phyloP scores from a whole-genome alignment of 1,140 invertebrate genomes.

The Drosophila sp. region DNA sequence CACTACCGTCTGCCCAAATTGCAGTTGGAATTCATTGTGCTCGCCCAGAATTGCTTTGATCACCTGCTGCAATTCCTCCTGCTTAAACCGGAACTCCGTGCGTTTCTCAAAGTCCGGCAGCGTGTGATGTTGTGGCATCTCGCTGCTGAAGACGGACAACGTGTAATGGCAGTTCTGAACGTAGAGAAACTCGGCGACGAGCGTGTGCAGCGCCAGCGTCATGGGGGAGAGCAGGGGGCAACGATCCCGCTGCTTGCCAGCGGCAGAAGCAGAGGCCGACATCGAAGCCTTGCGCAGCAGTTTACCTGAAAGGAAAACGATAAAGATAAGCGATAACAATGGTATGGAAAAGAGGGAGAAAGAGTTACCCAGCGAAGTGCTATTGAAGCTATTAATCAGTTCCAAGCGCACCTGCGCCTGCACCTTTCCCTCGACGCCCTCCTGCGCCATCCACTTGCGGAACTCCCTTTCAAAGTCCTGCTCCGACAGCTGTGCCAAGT shows the following conservation, averaged over 20 bases:
- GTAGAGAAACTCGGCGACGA: slow-evolving; percentile 80
- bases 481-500: slow-evolving; percentile 50
- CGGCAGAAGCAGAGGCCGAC: slow-evolving; percentile 4
- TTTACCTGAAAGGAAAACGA: slow-evolving; percentile 35
- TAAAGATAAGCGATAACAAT: not conserved
- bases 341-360: not conserved
- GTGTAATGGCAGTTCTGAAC: slow-evolving; percentile 78
- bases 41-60: slow-evolving; percentile 48
- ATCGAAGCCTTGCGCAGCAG: slow-evolving; percentile 34
- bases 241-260: not conserved
- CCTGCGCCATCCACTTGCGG: slow-evolving; percentile 70
- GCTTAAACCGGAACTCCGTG: slow-evolving; percentile 60
- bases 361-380: slow-evolving; percentile 68
- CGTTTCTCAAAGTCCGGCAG: slow-evolving; percentile 68
- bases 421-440: slow-evolving; percentile 66
- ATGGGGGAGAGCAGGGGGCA: slow-evolving; percentile 56
- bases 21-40: not conserved
- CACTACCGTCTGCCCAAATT: slow-evolving; percentile 1
- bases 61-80: slow-evolving; percentile 59
- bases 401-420: slow-evolving; percentile 74
- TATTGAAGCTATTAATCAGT: slow-evolving; percentile 74
- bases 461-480: slow-evolving; percentile 74
- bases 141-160: slow-evolving; percentile 77
- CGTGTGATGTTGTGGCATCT: slow-evolving; percentile 66
- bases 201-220: slow-evolving; percentile 63